Evolutionary conservation across 2,113 vertebrate species (phyloP).

Genomic region (Rana temporaria): DNA sequence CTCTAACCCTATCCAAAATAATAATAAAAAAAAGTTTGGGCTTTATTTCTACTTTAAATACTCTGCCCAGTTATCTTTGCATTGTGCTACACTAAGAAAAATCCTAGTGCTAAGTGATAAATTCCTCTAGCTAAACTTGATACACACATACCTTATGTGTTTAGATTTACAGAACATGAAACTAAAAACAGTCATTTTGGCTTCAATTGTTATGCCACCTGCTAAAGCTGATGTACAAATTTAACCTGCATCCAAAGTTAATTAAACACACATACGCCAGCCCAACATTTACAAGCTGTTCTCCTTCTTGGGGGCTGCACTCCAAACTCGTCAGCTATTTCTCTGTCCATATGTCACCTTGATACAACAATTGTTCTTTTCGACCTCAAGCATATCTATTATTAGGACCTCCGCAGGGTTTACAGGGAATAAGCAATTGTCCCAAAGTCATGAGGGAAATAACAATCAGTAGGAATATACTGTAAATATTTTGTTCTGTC

Average conservation of each 20-base stretch:
- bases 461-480: neutral
- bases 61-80: neutral
- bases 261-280: neutral
- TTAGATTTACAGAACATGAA: slow-evolving; percentile 7
- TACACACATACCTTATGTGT: neutral
- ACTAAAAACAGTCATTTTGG: slow-evolving; percentile 23
- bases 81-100: slow-evolving; percentile 15
- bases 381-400: slow-evolving; percentile 54
- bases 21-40: no score
- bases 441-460: neutral
- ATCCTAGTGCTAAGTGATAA: neutral
- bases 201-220: slow-evolving; percentile 33
- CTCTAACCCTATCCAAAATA: no score
- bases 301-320: slow-evolving; percentile 32
- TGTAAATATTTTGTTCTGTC: neutral
- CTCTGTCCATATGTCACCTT: slow-evolving; percentile 46
- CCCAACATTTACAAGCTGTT: slow-evolving; percentile 11
- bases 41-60: no score
- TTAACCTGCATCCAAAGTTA: slow-evolving; percentile 45
- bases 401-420: neutral
- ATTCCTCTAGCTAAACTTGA: neutral
- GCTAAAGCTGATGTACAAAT: slow-evolving; percentile 21
- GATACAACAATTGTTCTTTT: slow-evolving; percentile 1
- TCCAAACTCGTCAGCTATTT: slow-evolving; percentile 23
- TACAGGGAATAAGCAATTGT: slow-evolving; percentile 6